Evolutionary conservation across 30 jellyfish, hydroid and myxozoan species (phyloP).

Genomic region (Aurelia sp.): DNA sequence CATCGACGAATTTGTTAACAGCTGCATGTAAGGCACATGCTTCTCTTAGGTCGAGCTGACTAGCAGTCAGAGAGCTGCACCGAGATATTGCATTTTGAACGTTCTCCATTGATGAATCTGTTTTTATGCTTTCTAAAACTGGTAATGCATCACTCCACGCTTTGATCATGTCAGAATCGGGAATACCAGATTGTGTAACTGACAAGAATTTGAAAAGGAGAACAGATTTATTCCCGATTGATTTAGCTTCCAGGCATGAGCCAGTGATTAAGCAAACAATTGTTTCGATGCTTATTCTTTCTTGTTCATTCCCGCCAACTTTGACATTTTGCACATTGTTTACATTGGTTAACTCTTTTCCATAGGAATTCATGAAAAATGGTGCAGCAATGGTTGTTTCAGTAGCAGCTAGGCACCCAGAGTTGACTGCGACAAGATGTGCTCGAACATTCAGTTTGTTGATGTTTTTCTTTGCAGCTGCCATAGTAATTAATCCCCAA

Average conservation of each 20-base stretch:
- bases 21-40: neutral
- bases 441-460: neutral
- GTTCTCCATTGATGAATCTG: neutral
- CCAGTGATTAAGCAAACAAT: neutral
- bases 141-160: slow-evolving; percentile 5
- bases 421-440: neutral
- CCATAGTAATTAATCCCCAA: neutral
- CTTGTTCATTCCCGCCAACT: neutral
- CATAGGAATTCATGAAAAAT: neutral
- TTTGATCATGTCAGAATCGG: neutral
- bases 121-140: neutral
- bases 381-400: neutral
- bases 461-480: neutral
- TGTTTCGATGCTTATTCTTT: neutral
- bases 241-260: neutral
- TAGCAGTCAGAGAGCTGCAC: neutral
- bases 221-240: neutral
- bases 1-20: neutral
- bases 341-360: neutral
- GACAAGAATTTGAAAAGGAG: neutral
- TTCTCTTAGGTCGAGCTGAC: neutral
- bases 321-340: neutral
- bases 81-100: neutral
- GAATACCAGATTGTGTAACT: neutral
- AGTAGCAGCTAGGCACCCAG: slow-evolving; percentile 3